A percentile compares a stretch with the other conserved stretches of the same genome.
Conservation (phyloP, 2,888 invertebrate genomes). For the Peribatodes rhomboidaria region DNA sequence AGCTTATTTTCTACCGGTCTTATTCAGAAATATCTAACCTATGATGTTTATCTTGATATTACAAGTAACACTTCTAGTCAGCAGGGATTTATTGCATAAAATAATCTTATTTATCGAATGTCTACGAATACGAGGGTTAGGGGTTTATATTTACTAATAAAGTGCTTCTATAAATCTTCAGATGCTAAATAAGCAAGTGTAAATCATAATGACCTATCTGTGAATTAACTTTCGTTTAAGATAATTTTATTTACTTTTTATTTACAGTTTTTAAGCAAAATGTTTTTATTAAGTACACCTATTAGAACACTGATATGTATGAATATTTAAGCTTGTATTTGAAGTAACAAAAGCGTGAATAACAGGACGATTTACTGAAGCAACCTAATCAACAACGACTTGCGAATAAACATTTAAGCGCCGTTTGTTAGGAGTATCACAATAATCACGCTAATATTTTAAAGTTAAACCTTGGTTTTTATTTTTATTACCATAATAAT, state of each 20-base stretch:
- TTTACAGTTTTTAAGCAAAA: not conserved
- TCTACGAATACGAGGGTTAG: too few species aligned
- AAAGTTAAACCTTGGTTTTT: too few species aligned
- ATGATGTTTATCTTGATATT: too few species aligned
- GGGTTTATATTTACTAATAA: too few species aligned
- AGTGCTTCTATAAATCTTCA: not conserved
- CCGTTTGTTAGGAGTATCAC: not conserved
- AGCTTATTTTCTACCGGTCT: not conserved
- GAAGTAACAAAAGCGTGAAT: not conserved
- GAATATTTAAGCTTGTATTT: constrained; percentile 3
- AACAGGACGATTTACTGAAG: constrained; percentile 8
- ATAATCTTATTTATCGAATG: too few species aligned
- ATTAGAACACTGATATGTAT: not conserved
- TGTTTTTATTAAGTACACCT: not conserved
- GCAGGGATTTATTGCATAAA: too few species aligned
- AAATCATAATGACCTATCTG: too few species aligned
- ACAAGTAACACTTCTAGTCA: too few species aligned
- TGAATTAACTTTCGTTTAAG: not conserved
- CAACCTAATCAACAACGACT: constrained; percentile 9
- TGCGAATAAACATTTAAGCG: not conserved
- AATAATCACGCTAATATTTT: not conserved
- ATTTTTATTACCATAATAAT: too few species aligned
- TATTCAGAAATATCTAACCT: too few species aligned
- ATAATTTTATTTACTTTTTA: not conserved
- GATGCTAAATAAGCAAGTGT: too few species aligned